Conservation (phyloP, 2,888 invertebrate genomes). For the Ectemnius lituratus region DNA sequence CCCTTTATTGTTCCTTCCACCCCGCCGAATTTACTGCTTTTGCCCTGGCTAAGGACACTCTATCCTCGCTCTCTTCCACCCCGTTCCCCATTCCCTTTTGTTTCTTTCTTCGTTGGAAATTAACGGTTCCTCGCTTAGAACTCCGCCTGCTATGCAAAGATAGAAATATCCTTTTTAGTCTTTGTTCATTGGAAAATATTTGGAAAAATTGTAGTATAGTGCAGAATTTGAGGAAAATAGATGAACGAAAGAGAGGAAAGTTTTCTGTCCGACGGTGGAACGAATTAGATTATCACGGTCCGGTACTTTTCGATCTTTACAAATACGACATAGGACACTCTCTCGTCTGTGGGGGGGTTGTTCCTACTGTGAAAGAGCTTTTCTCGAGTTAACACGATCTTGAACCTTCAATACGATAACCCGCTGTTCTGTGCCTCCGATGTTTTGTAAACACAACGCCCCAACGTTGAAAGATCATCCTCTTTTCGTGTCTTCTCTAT, state of each 20-base stretch:
- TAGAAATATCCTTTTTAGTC: too few species aligned
- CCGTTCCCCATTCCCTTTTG: neutral
- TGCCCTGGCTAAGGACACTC: neutral
- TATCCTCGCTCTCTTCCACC: neutral
- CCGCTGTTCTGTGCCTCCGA: constrained; percentile 21
- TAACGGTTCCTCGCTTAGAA: constrained; percentile 13
- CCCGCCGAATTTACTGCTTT: constrained; percentile 4
- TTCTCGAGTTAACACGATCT: constrained; percentile 21
- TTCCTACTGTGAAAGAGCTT: neutral
- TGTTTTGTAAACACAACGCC: neutral
- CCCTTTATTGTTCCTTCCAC: constrained; percentile 40
- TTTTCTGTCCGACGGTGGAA: too few species aligned
- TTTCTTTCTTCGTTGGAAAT: constrained; percentile 10
- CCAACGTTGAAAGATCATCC: neutral
- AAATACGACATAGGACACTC: too few species aligned
- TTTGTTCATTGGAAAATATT: too few species aligned
- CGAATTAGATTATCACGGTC: too few species aligned
- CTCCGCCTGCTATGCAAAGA: too few species aligned
- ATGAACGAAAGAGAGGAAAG: too few species aligned
- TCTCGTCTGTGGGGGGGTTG: too few species aligned
- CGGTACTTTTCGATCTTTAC: too few species aligned
- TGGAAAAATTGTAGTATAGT: too few species aligned
- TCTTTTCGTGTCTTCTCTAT: neutral
- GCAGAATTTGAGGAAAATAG: too few species aligned
- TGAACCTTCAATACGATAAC: constrained; percentile 19